Evolutionary conservation across 2,888 invertebrate species (phyloP).

Genomic region (Pammene aurita): DNA sequence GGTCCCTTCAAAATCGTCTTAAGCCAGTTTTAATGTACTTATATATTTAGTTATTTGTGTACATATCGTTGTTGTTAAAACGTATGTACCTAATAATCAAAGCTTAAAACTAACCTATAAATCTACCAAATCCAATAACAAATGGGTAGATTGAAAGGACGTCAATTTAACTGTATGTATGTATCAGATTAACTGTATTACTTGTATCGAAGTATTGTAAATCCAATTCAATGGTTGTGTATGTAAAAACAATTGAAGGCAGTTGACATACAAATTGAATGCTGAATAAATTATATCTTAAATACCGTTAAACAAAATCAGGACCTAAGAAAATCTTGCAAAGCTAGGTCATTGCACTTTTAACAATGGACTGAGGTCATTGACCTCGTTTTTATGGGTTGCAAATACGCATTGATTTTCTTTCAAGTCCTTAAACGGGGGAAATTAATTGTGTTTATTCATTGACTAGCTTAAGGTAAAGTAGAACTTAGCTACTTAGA

Average conservation of each 20-base stretch:
- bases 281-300: constrained; percentile 27
- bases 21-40: too few species aligned
- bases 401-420: constrained; percentile 31
- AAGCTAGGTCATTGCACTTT: neutral
- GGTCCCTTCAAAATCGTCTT: too few species aligned
- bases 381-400: constrained; percentile 27
- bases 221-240: too few species aligned
- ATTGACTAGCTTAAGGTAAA: constrained; percentile 25
- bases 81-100: too few species aligned
- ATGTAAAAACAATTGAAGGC: constrained; percentile 21
- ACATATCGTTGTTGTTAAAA: too few species aligned
- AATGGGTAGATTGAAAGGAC: neutral
- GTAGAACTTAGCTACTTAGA: neutral
- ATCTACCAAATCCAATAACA: too few species aligned
- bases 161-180: neutral
- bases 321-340: constrained; percentile 22
- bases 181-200: neutral
- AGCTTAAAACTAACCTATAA: too few species aligned
- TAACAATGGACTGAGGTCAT: constrained; percentile 22
- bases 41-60: too few species aligned
- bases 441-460: constrained; percentile 27
- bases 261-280: constrained; percentile 23
- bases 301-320: constrained; percentile 28
- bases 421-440: constrained; percentile 21
- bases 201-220: constrained; percentile 4